These are phyloP conservation scores for Sminthurinus aureus DNA, from an alignment of 2,888 invertebrate genomes.

Conservation along the genomic window DNA sequence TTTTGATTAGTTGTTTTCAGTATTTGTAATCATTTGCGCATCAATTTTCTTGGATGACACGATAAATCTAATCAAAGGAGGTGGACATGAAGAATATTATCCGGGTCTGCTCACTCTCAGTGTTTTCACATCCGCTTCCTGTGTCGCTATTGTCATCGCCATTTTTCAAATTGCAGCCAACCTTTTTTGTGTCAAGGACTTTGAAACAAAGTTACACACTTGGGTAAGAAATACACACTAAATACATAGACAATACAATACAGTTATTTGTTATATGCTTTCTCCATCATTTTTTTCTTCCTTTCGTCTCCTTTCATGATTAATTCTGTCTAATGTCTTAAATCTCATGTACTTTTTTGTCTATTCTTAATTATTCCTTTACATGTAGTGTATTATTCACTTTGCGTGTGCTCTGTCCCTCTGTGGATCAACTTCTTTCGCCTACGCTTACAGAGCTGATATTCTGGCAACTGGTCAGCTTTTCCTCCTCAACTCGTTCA, in stretches of 20 bases:
- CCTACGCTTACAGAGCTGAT: background rate
- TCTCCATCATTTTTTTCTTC: too few species aligned
- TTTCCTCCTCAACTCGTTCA: background rate
- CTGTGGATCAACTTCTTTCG: background rate
- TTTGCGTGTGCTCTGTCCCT: background rate
- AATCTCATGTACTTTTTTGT: too few species aligned
- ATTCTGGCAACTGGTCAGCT: background rate
- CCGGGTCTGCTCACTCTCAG: background rate
- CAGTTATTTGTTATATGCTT: too few species aligned
- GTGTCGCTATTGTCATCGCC: background rate
- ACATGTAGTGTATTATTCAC: background rate
- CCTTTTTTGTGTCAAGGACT: background rate
- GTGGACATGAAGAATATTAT: background rate
- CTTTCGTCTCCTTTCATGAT: too few species aligned
- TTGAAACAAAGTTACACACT: background rate
- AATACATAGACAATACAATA: too few species aligned
- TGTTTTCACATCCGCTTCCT: background rate
- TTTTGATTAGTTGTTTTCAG: background rate
- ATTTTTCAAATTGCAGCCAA: background rate
- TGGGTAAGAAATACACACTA: background rate
- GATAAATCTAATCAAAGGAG: background rate
- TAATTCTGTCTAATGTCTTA: too few species aligned
- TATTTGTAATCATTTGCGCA: background rate
- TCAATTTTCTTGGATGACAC: background rate
- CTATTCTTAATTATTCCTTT: too few species aligned